phyloP scores from a whole-genome alignment of 1,140 invertebrate species.

The Colletes latitarsis region DNA sequence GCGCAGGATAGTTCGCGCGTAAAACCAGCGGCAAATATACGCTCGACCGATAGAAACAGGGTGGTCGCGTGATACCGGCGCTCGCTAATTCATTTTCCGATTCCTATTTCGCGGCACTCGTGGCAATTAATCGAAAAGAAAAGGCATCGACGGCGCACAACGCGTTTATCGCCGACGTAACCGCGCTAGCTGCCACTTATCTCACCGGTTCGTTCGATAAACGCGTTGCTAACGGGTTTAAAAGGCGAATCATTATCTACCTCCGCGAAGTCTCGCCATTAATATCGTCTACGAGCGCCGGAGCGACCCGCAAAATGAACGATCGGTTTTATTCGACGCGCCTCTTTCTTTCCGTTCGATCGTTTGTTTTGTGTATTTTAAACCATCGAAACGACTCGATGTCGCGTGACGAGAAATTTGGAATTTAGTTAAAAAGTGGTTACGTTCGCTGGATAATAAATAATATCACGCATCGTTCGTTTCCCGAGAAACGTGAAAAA shows the following conservation, averaged over 20 bases:
- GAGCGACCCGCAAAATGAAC: background rate
- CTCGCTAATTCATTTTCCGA: constrained; percentile 52
- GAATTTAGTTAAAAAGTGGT: too few relatives aligned
- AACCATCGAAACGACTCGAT: too few relatives aligned
- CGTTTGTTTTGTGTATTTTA: too few relatives aligned
- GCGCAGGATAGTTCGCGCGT: constrained; percentile 16
- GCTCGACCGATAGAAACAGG: constrained; percentile 3
- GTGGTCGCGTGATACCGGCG: background rate
- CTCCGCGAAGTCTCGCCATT: background rate
- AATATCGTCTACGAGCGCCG: background rate
- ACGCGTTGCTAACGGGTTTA: background rate
- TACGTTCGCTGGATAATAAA: too few relatives aligned
- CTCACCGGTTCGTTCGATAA: background rate
- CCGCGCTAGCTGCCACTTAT: background rate
- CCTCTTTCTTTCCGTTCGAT: background rate
- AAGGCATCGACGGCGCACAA: background rate
- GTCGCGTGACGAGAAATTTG: too few relatives aligned
- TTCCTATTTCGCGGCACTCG: constrained; percentile 4
- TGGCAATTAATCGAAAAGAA: constrained; percentile 17
- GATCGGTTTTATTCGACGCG: background rate
- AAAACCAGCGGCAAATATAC: constrained; percentile 40
- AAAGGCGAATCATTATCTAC: background rate
- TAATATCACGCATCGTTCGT: too few relatives aligned
- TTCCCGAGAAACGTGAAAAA: too few relatives aligned
- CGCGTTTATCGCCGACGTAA: background rate